Evolutionary conservation across 2,113 vertebrate species (phyloP), one percentile per base, ranked within the genome.

Genomic region (Prionailurus viverrinus): DNA sequence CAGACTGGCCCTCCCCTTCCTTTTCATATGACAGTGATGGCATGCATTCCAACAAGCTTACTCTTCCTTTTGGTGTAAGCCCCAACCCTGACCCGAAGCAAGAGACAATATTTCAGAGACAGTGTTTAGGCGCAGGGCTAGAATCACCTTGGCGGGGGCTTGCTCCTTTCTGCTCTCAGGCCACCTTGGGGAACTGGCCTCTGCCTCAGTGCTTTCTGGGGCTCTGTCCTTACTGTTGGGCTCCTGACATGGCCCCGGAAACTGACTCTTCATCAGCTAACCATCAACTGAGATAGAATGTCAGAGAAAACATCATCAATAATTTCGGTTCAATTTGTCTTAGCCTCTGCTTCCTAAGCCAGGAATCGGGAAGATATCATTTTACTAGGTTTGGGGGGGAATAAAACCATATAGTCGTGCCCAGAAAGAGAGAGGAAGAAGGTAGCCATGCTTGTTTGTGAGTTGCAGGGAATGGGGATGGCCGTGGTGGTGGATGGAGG

Each of bases 401-500:
- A 53, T 78, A 82, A 81, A 58, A 31, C 39, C n/a, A 53, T 19
- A 4, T 4, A 21, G 14, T 6, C 12, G 33, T 12, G 21, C 7
- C 48, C 41, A 88, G 66, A 71, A 48, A 53, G 88, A 78, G 25
- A 74, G 1, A 87, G 29, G 65, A 73, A 18, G 31, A 61, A 93
- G 45, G 15, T 21, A 1, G 39, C 41, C 8, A 1, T 15, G 29
- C 58, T 91, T 36, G 33, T 51, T 9, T 65, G 4, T 25, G 41
- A 58, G 10, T 13, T 18, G 5, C 2, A 29, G 14, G 23, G 36
- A 36, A 33, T 55, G 21, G 2, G 0, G 14, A 15, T 8, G 29
- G 0, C 5, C 0, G 63, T 1, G 5, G 3, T 55, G n/a, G 48
- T 18, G 3, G 33, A 21, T 9, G 12, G 29, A 61, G 45, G 65